phyloP scores from a whole-genome alignment of 2,797 vertebrate genomes.

The Cossypha heuglini region DNA sequence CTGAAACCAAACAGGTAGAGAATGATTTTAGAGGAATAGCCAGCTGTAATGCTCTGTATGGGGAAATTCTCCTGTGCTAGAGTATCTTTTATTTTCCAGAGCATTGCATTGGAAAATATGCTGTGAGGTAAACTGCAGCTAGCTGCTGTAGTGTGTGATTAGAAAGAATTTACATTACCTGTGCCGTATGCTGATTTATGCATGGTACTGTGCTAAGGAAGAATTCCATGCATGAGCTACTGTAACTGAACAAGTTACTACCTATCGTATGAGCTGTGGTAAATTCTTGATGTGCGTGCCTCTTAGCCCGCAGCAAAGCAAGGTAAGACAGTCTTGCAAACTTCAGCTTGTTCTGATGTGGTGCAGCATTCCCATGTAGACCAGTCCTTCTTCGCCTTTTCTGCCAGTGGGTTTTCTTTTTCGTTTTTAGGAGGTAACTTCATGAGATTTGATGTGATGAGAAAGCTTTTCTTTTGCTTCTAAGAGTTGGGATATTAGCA shows the following conservation, averaged over 20 bases:
- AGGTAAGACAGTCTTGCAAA: background rate
- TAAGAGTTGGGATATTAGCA: background rate
- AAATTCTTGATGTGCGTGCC: background rate
- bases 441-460: background rate
- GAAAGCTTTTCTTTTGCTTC: background rate
- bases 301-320: background rate
- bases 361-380: background rate
- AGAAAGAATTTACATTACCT: background rate
- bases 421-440: background rate
- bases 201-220: background rate
- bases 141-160: background rate
- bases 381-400: background rate
- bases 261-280: background rate
- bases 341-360: background rate
- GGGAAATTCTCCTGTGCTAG: background rate
- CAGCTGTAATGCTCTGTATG: background rate
- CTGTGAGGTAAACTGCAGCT: background rate
- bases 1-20: background rate
- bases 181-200: background rate
- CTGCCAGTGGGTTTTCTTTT: background rate
- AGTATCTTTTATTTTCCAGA: background rate
- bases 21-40: background rate
- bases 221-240: background rate
- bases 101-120: fast-evolving
- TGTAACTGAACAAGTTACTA: background rate